Percentiles rank a stretch among this genome's conserved stretches.
Conservation (phyloP, 2,113 vertebrate genomes). For the Variabilichromis moorii region DNA sequence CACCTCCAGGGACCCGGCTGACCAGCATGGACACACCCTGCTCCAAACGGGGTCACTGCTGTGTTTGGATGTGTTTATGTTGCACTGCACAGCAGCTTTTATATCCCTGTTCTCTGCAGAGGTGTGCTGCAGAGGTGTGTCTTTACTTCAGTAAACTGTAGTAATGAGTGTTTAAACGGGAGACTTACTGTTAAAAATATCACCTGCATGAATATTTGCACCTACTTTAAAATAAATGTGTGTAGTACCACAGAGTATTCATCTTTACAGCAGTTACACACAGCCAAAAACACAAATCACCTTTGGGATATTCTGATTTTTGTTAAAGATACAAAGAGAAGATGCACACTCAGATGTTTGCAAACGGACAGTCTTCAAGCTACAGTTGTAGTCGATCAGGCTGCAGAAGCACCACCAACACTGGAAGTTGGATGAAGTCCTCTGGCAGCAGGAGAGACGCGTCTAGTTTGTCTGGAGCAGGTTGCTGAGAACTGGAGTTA, state of each 20-base stretch:
- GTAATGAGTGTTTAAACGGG: background rate
- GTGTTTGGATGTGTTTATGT: background rate
- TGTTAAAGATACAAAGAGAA: background rate
- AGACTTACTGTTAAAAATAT: background rate
- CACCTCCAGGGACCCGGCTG: background rate
- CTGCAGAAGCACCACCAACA: background rate
- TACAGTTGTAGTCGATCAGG: background rate
- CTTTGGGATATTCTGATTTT: background rate
- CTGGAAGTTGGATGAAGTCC: background rate
- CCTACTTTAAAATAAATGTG: background rate
- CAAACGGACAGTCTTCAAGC: background rate
- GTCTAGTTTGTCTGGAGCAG: slow-evolving; percentile 55
- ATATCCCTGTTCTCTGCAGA: background rate
- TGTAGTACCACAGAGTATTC: background rate
- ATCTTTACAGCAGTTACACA: background rate
- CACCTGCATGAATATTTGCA: background rate
- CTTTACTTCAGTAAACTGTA: background rate
- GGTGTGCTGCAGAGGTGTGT: background rate
- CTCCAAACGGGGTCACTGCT: background rate
- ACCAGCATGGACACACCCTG: rapidly evolving
- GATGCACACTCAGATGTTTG: background rate
- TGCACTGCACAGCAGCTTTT: background rate
- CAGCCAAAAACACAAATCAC: background rate
- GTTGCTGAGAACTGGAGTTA: slow-evolving; percentile 58
- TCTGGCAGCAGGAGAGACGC: background rate